phyloP scores from a whole-genome alignment of 2,888 invertebrate species.

The Cheilosia urbana region DNA sequence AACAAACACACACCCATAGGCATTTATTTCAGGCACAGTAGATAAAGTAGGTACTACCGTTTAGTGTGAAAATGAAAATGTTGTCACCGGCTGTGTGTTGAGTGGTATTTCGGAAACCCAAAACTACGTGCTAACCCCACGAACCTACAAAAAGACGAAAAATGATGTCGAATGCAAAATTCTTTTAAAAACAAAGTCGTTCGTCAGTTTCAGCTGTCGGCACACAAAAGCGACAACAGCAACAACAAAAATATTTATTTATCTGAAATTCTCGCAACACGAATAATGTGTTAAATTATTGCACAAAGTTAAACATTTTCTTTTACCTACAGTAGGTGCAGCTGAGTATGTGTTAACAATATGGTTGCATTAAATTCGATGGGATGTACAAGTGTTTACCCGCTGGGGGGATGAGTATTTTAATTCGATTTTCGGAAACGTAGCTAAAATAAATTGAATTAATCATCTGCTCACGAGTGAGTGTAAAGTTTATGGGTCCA shows the following conservation, averaged over 20 bases:
- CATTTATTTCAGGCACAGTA: constrained; percentile 19
- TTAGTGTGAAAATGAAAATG: constrained; percentile 50
- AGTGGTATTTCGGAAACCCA: constrained; percentile 44
- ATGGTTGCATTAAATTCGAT: constrained; percentile 10
- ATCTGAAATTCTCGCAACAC: constrained; percentile 37
- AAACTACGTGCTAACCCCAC: constrained; percentile 22
- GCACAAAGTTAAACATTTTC: constrained; percentile 30
- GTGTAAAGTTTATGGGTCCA: constrained; percentile 10
- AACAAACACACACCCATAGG: constrained; percentile 7
- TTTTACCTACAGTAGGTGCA: constrained; percentile 22
- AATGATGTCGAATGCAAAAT: constrained; percentile 47
- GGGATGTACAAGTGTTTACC: constrained; percentile 7
- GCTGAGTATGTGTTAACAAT: constrained; percentile 15
- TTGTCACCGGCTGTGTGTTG: constrained; percentile 42
- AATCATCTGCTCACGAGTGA: constrained; percentile 16
- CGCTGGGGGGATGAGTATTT: constrained; percentile 5
- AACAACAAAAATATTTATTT: constrained; percentile 30
- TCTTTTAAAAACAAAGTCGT: constrained; percentile 35
- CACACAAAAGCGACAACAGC: neutral
- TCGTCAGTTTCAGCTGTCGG: constrained; percentile 4
- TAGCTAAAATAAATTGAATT: constrained; percentile 33
- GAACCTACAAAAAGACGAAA: constrained; percentile 29
- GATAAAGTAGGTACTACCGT: constrained; percentile 44
- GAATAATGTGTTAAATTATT: constrained; percentile 42
- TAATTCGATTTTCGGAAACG: constrained; percentile 18